Percentiles rank a stretch among this genome's conserved stretches.
Evolutionary conservation across 2,113 vertebrate genomes (phyloP).

Genomic region (Pedetes capensis): DNA sequence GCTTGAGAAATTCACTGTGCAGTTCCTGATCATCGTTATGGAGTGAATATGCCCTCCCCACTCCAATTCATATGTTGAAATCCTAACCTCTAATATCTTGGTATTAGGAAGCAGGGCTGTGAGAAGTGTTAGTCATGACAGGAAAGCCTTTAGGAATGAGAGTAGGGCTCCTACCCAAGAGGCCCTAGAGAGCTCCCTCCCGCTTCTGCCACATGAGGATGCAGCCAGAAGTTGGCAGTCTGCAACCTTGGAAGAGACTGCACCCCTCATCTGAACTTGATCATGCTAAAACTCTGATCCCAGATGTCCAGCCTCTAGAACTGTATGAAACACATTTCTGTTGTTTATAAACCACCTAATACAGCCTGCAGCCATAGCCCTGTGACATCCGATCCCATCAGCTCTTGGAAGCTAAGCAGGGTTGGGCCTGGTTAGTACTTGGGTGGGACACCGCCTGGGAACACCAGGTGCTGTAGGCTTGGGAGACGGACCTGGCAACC

Average conservation of each 20-base stretch:
- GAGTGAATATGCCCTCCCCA: neutral
- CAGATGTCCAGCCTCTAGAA: neutral
- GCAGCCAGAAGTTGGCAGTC: neutral
- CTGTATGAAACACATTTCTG: neutral
- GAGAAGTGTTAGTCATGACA: neutral
- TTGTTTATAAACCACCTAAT: neutral
- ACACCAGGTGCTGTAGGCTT: too few relatives aligned
- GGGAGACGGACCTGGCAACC: too few relatives aligned
- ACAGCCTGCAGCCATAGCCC: too few relatives aligned
- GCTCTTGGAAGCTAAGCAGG: too few relatives aligned
- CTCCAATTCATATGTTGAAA: too few relatives aligned
- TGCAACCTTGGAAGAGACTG: neutral
- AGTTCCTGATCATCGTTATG: neutral
- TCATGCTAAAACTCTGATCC: neutral
- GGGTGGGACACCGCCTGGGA: too few relatives aligned
- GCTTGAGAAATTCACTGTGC: neutral
- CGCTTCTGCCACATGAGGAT: neutral
- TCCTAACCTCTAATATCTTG: neutral
- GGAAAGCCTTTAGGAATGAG: too few relatives aligned
- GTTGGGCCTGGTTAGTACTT: too few relatives aligned
- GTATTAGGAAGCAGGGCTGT: neutral
- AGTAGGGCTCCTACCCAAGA: neutral
- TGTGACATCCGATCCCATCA: too few relatives aligned
- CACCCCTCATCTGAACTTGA: neutral
- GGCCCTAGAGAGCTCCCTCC: neutral